phyloP scores from a whole-genome alignment of 2,113 vertebrate genomes.

The Formicarius rufipectus region DNA sequence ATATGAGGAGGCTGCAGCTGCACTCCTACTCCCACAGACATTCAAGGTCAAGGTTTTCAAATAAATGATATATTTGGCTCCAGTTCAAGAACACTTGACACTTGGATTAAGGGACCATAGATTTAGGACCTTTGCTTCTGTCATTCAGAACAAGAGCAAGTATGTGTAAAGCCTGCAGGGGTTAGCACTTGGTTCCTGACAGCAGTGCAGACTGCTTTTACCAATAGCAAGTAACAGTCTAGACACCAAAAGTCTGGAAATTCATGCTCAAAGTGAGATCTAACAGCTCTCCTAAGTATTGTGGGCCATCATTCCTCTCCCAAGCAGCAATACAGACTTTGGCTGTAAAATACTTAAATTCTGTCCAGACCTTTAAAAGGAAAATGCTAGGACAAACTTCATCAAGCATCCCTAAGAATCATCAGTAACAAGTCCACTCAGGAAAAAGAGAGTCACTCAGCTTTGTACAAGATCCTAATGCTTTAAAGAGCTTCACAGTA shows the following conservation, averaged over 20 bases:
- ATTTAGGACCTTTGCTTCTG: background rate
- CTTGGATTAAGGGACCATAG: background rate
- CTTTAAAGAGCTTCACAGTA: background rate
- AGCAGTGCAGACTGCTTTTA: background rate
- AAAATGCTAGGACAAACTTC: background rate
- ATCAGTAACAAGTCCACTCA: background rate
- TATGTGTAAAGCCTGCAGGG: background rate
- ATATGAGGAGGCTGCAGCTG: background rate
- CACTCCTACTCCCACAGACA: background rate
- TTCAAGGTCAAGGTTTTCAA: background rate
- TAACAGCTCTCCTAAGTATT: background rate
- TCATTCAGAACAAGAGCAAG: background rate
- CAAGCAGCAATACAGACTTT: background rate
- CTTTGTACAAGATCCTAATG: background rate
- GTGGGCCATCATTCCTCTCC: background rate
- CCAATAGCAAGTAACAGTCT: background rate
- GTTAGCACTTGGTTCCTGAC: background rate
- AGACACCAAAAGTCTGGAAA: background rate
- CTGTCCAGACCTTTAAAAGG: background rate
- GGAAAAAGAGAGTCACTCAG: background rate
- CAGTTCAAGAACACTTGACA: background rate
- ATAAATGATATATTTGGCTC: background rate
- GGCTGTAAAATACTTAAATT: constrained; percentile 6
- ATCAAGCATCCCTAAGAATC: background rate
- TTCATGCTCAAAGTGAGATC: background rate